A percentile compares a stretch with the other conserved stretches of the same genome.
These are phyloP conservation scores for Melanotaenia pygmaea DNA, from an alignment of 2,797 vertebrate species.

Conservation along the genomic window DNA sequence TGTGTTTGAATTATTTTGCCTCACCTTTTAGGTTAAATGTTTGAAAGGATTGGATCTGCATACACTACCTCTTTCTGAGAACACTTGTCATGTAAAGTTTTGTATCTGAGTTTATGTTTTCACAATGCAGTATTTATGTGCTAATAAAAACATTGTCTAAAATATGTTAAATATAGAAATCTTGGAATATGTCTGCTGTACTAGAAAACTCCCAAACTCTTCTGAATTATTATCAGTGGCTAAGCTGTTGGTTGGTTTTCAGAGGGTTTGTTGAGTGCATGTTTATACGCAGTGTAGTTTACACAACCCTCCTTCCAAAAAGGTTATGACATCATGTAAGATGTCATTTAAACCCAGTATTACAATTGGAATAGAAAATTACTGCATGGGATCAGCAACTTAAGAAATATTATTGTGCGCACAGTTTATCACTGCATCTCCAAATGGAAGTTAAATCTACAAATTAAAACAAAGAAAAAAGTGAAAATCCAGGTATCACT, in stretches of 20 bases:
- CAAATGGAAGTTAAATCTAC: too few relatives aligned
- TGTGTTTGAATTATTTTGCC: constrained; percentile 1
- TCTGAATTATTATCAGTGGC: constrained; percentile 2
- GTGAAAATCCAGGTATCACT: too few relatives aligned
- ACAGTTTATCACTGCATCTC: background rate
- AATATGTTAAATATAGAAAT: background rate
- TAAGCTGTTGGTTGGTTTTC: constrained; percentile 5
- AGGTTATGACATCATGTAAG: background rate
- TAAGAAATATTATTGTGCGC: background rate
- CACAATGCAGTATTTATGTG: constrained; percentile 25
- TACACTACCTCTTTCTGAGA: constrained; percentile 61
- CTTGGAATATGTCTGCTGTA: constrained; percentile 3
- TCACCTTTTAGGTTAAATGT: constrained; percentile 13
- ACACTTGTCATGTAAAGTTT: constrained; percentile 37
- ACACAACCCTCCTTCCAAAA: background rate
- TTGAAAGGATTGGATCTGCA: constrained; percentile 18
- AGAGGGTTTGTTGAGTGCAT: background rate
- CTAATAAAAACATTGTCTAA: constrained; percentile 2
- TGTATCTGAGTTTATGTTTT: constrained; percentile 44
- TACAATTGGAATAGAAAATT: background rate
- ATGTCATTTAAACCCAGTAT: background rate
- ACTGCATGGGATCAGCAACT: background rate
- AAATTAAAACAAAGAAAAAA: too few relatives aligned
- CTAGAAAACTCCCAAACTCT: background rate
- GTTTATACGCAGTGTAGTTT: background rate